These are phyloP conservation scores for Cotesia typhae DNA, from an alignment of 1,140 invertebrate genomes.

Conservation along the genomic window DNA sequence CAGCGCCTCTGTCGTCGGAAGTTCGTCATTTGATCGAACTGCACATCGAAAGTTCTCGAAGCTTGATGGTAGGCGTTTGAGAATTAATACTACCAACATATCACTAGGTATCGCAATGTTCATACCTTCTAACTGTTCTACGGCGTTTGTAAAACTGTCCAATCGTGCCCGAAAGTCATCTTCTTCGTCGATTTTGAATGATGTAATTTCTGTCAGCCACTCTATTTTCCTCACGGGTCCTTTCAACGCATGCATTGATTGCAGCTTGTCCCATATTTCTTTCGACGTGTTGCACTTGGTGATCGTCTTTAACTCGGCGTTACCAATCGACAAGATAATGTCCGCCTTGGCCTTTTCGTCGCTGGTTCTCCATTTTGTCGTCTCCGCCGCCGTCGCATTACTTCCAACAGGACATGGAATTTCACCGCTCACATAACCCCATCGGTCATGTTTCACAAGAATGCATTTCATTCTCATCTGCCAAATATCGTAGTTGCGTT, in stretches of 20 bases:
- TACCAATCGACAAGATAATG: slow-evolving; percentile 8
- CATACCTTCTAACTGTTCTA: slow-evolving; percentile 39
- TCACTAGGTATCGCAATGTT: slow-evolving; percentile 42
- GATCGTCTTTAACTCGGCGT: background rate
- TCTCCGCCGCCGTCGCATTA: background rate
- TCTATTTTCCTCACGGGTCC: background rate
- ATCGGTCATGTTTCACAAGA: slow-evolving; percentile 11
- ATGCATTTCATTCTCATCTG: slow-evolving; percentile 10
- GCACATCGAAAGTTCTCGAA: slow-evolving; percentile 48
- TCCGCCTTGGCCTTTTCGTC: no score
- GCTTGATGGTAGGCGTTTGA: slow-evolving; percentile 40
- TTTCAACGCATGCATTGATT: background rate
- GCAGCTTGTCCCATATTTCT: background rate
- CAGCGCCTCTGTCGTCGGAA: background rate
- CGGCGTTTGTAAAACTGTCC: slow-evolving; percentile 36
- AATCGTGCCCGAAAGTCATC: background rate
- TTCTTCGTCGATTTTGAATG: background rate
- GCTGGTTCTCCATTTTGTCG: background rate
- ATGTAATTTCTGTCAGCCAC: no score
- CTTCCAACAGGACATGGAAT: background rate
- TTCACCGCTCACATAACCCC: slow-evolving; percentile 11
- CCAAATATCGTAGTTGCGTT: slow-evolving; percentile 26
- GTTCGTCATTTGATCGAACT: slow-evolving; percentile 36
- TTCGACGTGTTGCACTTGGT: no score
- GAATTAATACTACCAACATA: slow-evolving; percentile 45